Base-by-base conservation (phyloP, 2,888 invertebrate genomes). In the Drosophila infuscata region DNA sequence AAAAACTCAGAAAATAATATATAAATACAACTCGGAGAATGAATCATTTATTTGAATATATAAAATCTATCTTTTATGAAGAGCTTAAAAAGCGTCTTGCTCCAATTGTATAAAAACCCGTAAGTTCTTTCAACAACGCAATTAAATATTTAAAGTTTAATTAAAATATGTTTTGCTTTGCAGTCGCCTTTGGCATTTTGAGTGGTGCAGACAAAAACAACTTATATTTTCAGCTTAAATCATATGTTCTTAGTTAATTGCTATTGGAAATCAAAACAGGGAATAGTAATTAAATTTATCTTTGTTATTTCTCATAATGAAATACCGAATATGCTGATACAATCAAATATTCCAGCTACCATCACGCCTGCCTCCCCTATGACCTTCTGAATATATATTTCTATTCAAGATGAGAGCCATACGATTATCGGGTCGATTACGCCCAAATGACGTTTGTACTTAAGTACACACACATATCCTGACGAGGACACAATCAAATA, bases 371-470 rank as follows among this genome's bases (percentile, higher is more conserved):
- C 25, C 33, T 46, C 52, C 63, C 58, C 58, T 67, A 61, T 81
- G 76, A 54, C 56, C 53, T 46, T 63, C 11, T n/a, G 3, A 25
- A 51, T 46, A 59, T 66, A 41, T 43, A 52, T 57, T 61, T 59
- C 17, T 52, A 51, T 43, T 33, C 48, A n/a, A 53, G 64, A 76
- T 68, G 76, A 58, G 17, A 57, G n/a, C 4, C 41, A 52, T 30
- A 43, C 52, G 59, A 67, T 68, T 57, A 54, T n/a, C 30, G 51
- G 43, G 43, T 29, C 33, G 56, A 57, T 66, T 64, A 61, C 33
- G 58, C 15, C 12, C 52, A 54, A 59, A 41, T 75, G 76, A 56
- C 83, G 54, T 56, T 54, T 38, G 62, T 63, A 60, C 56, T 70
- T 67, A 49, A 20, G 25, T 46, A 29, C n/a, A 29, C 12, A 15